Percentiles rank a stretch among this genome's conserved stretches.
Conservation (phyloP, 2,888 invertebrate species). For the Bombyx huttoni region DNA sequence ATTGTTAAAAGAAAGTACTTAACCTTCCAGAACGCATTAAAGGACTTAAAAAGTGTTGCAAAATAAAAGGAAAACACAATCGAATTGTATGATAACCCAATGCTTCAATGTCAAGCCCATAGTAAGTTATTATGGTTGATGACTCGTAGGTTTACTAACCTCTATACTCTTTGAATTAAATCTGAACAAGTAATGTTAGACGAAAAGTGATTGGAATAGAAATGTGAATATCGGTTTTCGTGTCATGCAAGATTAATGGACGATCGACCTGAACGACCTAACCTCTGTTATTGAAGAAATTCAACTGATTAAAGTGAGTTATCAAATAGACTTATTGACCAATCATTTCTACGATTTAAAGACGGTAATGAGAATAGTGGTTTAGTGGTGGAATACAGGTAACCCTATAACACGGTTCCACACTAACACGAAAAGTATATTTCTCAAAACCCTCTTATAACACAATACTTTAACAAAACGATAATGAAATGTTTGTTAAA, state of each 20-base stretch:
- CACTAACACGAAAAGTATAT: too few species aligned
- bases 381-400: too few species aligned
- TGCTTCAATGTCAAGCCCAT: conserved; percentile 11
- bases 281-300: conserved; percentile 1
- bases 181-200: too few species aligned
- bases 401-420: too few species aligned
- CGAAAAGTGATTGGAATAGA: conserved; percentile 17
- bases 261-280: conserved; percentile 25
- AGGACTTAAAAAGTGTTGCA: too few species aligned
- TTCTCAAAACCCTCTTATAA: too few species aligned
- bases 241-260: conserved; percentile 33
- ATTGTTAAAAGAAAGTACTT: too few species aligned
- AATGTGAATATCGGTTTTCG: conserved; percentile 15
- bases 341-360: not conserved
- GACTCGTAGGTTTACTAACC: conserved; percentile 19
- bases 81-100: conserved; percentile 11
- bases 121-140: conserved; percentile 11
- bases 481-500: too few species aligned
- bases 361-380: too few species aligned
- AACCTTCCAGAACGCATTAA: too few species aligned
- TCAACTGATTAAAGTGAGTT: not conserved
- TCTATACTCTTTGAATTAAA: not conserved
- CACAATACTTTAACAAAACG: too few species aligned
- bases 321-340: not conserved
- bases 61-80: conserved; percentile 6